A percentile compares a stretch with the other conserved stretches of the same genome.
These are phyloP conservation scores for Elachura formosa DNA, from an alignment of 2,113 vertebrate genomes.

Conservation along the genomic window DNA sequence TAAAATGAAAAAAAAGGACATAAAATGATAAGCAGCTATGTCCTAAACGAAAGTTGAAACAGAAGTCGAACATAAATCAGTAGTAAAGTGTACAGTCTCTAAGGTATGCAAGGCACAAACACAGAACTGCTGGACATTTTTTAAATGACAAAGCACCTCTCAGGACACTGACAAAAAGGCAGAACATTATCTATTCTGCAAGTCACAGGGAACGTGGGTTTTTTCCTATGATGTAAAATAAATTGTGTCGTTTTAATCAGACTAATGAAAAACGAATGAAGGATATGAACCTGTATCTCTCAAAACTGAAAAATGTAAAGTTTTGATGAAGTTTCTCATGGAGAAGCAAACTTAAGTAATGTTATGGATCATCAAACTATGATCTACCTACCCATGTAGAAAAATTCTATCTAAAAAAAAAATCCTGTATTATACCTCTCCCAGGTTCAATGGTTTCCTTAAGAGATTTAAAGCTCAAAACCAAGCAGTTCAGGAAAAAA, in stretches of 20 bases:
- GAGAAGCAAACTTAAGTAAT: not conserved
- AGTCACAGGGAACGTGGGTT: not conserved
- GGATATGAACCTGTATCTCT: not conserved
- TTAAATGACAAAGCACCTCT: not conserved
- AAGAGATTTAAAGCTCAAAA: not conserved
- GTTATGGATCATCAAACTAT: not conserved
- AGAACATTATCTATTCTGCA: not conserved
- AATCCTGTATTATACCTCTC: not conserved
- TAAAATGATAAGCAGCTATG: not conserved
- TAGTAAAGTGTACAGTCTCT: not conserved
- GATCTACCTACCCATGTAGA: not conserved
- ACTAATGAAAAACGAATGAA: not conserved
- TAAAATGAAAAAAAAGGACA: not conserved
- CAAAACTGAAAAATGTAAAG: not conserved
- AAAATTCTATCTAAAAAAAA: not conserved
- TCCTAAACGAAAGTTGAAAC: conserved; percentile 6
- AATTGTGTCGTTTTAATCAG: not conserved
- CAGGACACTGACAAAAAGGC: not conserved
- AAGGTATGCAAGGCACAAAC: not conserved
- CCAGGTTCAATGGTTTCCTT: not conserved
- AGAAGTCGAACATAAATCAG: not conserved
- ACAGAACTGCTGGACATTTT: not conserved
- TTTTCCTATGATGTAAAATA: not conserved
- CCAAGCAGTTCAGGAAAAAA: not conserved
- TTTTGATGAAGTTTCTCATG: not conserved